Conservation (phyloP, 1,140 invertebrate genomes). For the Drosophila ercepeae region DNA sequence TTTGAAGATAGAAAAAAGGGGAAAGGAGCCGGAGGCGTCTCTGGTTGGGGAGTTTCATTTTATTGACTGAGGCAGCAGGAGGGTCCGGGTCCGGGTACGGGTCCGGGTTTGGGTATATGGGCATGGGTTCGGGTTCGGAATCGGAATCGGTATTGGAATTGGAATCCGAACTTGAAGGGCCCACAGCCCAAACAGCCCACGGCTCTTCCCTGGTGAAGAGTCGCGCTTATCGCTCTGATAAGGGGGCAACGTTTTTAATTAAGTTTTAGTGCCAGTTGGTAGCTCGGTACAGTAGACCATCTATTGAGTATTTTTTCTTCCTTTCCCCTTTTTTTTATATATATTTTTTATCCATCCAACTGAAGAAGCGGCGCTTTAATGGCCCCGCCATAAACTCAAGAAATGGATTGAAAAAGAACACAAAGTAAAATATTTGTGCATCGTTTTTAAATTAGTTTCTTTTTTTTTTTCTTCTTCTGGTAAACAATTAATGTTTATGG, state of each 20-base stretch:
- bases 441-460: constrained; percentile 2
- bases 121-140: constrained; percentile 7
- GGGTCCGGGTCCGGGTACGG: constrained; percentile 10
- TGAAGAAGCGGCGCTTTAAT: constrained; percentile 39
- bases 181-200: constrained; percentile 17
- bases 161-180: constrained; percentile 21
- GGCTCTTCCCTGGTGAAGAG: constrained; percentile 18
- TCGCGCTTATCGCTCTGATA: constrained; percentile 69
- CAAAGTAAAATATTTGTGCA: constrained; percentile 17
- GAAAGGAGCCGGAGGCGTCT: background rate
- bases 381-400: constrained; percentile 24
- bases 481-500: background rate
- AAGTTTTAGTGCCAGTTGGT: constrained; percentile 61
- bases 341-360: constrained; percentile 30
- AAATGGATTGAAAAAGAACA: constrained; percentile 17
- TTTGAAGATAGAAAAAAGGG: constrained; percentile 62
- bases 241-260: constrained; percentile 75
- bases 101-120: background rate
- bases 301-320: constrained; percentile 15
- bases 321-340: background rate
- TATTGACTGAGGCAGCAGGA: constrained; percentile 39
- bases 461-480: background rate
- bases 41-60: constrained; percentile 27
- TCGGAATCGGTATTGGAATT: background rate
- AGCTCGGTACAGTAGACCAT: constrained; percentile 46